These are phyloP conservation scores for Craniophora ligustri DNA, from an alignment of 2,888 invertebrate species.

Conservation along the genomic window DNA sequence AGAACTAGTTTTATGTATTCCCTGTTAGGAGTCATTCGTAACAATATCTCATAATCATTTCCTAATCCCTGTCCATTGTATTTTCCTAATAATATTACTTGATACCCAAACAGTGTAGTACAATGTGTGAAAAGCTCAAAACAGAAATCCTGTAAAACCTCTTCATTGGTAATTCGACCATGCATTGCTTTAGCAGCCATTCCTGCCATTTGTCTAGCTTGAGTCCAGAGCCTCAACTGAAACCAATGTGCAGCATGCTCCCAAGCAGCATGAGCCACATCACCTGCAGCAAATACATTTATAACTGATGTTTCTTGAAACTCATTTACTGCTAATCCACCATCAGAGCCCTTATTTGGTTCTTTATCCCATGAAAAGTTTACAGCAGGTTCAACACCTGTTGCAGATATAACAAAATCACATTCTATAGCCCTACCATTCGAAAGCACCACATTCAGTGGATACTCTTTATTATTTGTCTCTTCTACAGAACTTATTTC, in stretches of 20 bases:
- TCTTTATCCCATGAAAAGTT: slow-evolving; percentile 87
- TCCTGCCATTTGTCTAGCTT: slow-evolving; percentile 98
- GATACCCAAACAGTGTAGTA: slow-evolving; percentile 97
- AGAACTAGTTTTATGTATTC: slow-evolving; percentile 97
- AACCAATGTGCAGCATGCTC: slow-evolving; percentile 94
- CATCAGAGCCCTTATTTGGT: slow-evolving; percentile 90
- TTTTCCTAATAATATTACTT: slow-evolving; percentile 96
- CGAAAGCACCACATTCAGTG: slow-evolving; percentile 92
- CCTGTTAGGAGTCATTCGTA: slow-evolving; percentile 93
- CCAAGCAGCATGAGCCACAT: slow-evolving; percentile 97
- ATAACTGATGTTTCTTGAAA: slow-evolving; percentile 93
- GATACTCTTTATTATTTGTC: slow-evolving; percentile 85
- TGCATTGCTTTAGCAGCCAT: slow-evolving; percentile 98
- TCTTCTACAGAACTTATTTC: slow-evolving; percentile 85
- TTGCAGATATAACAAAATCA: slow-evolving; percentile 98
- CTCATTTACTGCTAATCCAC: slow-evolving; percentile 95
- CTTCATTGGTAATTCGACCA: slow-evolving; percentile 88
- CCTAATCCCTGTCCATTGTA: slow-evolving; percentile 97
- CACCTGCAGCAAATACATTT: slow-evolving; percentile 98
- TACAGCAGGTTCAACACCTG: slow-evolving; percentile 94
- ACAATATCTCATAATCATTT: slow-evolving; percentile 93
- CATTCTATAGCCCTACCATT: slow-evolving; percentile 92
- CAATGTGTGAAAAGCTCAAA: slow-evolving; percentile 99
- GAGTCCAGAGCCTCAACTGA: slow-evolving; percentile 99
- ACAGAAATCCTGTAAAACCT: slow-evolving; percentile 96